Base-by-base conservation (phyloP, 2,113 vertebrate species). In the Rhagologus leucostigma region DNA sequence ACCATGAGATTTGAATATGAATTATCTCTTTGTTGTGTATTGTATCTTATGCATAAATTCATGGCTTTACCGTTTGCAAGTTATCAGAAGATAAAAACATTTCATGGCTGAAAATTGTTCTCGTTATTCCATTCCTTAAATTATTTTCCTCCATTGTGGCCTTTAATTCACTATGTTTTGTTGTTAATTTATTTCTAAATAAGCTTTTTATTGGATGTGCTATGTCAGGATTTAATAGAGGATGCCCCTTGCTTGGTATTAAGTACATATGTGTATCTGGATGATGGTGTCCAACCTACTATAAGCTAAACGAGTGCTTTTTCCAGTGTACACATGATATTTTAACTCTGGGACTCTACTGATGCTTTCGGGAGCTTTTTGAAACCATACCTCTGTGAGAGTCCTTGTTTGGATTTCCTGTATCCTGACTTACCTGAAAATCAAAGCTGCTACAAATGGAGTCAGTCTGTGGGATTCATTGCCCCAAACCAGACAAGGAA, bases 121-220 rank as follows among this genome's bases (percentile, higher is more conserved):
- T 92, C 56, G 22, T 95, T 96, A 93, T 95, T 97, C 85, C 65
- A 80, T 92, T 84, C 93, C 75, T 95, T 92, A 97, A 97, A 96
- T 96, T 96, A 94, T 97, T 97, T 96, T 84, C 35, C 81, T 83
- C 63, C 52, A 33, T 84, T 83, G 90, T 64, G 63, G 67, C 73
- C 93, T 94, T 93, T 97, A 96, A 95, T 96, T 94, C 89, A 42
- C 37, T 65, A 30, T 17, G 22, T 95, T 97, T 97, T 97, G 76
- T 93, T 95, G 79, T 70, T 96, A 97, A 98, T 97, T 98, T 73
- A 94, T 96, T 98, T 97, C 95, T 89, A 96, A 98, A 95, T 86
- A 94, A 93, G 67, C 73, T 90, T 96, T 97, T 96, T 93, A 95
- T 95, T 96, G 95, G 93, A 95, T 94, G 90, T 29, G 77, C 78